Evolutionary conservation across 2,888 invertebrate genomes (phyloP).

Genomic region (Belgica antarctica): DNA sequence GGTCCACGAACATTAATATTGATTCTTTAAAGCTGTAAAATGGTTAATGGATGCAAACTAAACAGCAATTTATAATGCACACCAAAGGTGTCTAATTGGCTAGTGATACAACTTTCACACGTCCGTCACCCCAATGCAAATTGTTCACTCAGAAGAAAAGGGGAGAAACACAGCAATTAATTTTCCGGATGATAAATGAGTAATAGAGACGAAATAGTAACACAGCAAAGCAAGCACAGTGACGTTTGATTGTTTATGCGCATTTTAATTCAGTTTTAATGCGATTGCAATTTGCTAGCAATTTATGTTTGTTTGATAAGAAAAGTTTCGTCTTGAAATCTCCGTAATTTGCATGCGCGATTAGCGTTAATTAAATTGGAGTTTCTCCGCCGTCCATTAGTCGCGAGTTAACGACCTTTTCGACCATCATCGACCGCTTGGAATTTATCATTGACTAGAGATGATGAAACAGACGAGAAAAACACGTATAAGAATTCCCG

Average conservation of each 20-base stretch:
- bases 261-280: background rate
- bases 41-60: no score
- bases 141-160: background rate
- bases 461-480: background rate
- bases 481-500: background rate
- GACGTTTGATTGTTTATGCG: constrained; percentile 22
- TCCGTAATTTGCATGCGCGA: no score
- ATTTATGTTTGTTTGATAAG: background rate
- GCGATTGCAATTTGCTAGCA: background rate
- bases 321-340: background rate
- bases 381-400: background rate
- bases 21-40: no score
- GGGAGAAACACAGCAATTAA: background rate
- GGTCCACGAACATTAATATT: no score
- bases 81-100: no score
- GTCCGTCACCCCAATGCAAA: no score
- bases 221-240: background rate
- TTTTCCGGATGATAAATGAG: constrained; percentile 5
- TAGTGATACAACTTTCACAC: no score
- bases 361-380: background rate
- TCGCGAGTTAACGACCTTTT: background rate
- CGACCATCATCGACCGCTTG: background rate
- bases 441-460: background rate
- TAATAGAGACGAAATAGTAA: no score
- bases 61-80: no score